These are phyloP conservation scores for Drosophila kambysellisi DNA, from an alignment of 2,888 invertebrate genomes.

Conservation along the genomic window DNA sequence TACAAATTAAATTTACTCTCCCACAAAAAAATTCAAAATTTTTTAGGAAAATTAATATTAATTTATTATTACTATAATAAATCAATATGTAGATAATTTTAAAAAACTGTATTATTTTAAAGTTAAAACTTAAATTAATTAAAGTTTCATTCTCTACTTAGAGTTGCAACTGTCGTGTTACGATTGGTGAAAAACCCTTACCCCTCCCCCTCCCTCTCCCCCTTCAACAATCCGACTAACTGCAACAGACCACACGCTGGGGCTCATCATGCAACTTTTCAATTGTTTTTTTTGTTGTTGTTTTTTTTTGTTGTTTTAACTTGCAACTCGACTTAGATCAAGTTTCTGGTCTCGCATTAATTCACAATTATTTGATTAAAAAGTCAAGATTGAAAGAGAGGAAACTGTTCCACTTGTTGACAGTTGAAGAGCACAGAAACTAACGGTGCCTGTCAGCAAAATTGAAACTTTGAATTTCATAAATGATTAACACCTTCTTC, in stretches of 20 bases:
- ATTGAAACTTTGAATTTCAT: slow-evolving; percentile 78
- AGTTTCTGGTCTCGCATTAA: slow-evolving; percentile 10
- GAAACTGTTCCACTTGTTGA: slow-evolving; percentile 36
- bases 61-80: neutral
- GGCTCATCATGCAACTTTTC: slow-evolving; percentile 1
- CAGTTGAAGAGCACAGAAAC: slow-evolving; percentile 26
- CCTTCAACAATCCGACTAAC: neutral
- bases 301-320: neutral
- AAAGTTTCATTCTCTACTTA: neutral
- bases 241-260: neutral
- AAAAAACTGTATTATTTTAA: neutral
- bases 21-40: too few relatives aligned
- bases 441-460: slow-evolving; percentile 63
- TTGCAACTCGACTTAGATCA: slow-evolving; percentile 11
- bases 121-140: neutral
- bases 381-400: slow-evolving; percentile 7
- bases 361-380: slow-evolving; percentile 31
- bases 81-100: neutral
- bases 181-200: neutral
- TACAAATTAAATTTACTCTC: too few relatives aligned
- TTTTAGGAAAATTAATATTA: too few relatives aligned
- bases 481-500: slow-evolving; percentile 81
- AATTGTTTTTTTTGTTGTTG: slow-evolving; percentile 6
- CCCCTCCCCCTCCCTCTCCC: neutral
- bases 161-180: neutral